Evolutionary conservation across 2,113 vertebrate species (phyloP), one percentile per base, ranked within the genome.

Genomic region (Callipepla squamata): DNA sequence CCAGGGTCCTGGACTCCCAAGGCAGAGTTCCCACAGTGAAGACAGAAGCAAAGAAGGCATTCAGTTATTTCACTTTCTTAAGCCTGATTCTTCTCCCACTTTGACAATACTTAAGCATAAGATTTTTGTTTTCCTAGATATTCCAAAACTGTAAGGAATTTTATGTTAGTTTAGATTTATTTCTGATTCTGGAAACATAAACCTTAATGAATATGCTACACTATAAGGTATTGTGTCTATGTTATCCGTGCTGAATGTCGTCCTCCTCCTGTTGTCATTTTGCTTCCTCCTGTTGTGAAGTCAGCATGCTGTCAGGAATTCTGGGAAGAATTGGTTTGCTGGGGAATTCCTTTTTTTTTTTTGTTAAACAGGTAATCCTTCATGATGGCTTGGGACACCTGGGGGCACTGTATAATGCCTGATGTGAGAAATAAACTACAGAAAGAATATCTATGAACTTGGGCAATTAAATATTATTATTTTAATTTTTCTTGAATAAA

Each of bases 191-290:
- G 62, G 9, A 83, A 63, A 23, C 10, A 3, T 8, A 16, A 23
- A 8, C 21, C 8, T 59, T 70, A 44, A 5, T 38, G 18, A 32
- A 17, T 36, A 36, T 44, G 4, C 8, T 36, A 6, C 32, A 32
- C 6, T 45, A 7, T 20, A 66, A 34, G 9, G 30, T 25, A 42
- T 5, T 38, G 2, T 0, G 1, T 11, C 6, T 38, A 6, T 85
- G 87, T 63, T 47, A 7, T 76, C 26, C 9, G 6, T 28, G 5
- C 10, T 70, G n/a, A 51, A 51, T 51, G 50, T 51, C 14, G 4
- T 51, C 48, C 48, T 50, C 14, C 50, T 28, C 25, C 50, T 51
- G 25, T 15, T 51, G 25, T 25, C 50, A 51, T 51, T 51, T 13
- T 26, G 50, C 50, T 51, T 51, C 50, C 50, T 26, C 50, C 50